These are phyloP conservation scores for Agrochola circellaris DNA, from an alignment of 2,888 invertebrate genomes.

Conservation along the genomic window DNA sequence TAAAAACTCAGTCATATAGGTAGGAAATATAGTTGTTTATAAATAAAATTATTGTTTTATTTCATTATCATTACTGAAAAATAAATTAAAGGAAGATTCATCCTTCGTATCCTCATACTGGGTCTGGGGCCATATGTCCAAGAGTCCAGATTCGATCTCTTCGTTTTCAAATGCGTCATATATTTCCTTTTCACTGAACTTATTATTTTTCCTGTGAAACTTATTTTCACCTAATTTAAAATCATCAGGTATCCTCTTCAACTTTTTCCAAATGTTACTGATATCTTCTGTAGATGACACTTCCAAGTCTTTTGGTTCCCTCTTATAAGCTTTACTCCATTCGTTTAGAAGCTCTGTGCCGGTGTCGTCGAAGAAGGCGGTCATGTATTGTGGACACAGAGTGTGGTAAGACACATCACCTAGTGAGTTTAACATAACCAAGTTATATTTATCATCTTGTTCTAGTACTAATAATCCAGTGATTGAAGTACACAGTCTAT, in stretches of 20 bases:
- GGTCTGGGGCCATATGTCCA: conserved; percentile 79
- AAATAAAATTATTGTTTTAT: conserved; percentile 76
- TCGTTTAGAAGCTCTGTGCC: conserved; percentile 75
- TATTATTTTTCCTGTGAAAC: conserved; percentile 52
- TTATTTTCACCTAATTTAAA: conserved; percentile 71
- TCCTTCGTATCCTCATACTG: conserved; percentile 55
- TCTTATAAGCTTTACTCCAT: conserved; percentile 79
- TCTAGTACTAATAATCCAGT: conserved; percentile 79
- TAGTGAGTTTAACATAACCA: conserved; percentile 83
- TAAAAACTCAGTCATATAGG: conserved; percentile 81
- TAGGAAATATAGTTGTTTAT: conserved; percentile 87
- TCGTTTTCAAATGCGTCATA: conserved; percentile 77
- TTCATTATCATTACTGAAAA: conserved; percentile 62
- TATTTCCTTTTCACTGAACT: conserved; percentile 80
- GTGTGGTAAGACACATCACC: conserved; percentile 84
- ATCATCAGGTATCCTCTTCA: conserved; percentile 78
- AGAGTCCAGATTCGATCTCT: conserved; percentile 79
- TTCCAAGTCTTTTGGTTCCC: conserved; percentile 73
- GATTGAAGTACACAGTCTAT: conserved; percentile 78
- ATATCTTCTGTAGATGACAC: conserved; percentile 79
- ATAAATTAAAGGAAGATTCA: conserved; percentile 61
- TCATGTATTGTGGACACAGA: conserved; percentile 79
- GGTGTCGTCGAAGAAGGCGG: conserved; percentile 79
- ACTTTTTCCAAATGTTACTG: conserved; percentile 75
- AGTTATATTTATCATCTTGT: conserved; percentile 76